phyloP scores from a whole-genome alignment of 2,797 vertebrate genomes.

The Acanthurus leucopareius region DNA sequence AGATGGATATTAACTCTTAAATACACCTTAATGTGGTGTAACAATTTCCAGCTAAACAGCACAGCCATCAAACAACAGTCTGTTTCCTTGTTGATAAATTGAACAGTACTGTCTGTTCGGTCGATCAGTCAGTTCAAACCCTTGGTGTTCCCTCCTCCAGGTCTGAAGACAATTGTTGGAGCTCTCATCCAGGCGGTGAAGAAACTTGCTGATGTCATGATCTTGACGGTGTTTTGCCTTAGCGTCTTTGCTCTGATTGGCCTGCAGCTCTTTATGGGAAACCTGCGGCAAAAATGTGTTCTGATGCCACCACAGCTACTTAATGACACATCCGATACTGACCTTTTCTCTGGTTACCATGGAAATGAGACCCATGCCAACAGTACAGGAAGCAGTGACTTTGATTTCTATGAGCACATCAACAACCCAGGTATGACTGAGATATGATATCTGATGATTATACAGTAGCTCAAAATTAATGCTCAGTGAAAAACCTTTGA shows the following conservation, averaged over 20 bases:
- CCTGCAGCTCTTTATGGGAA: slow-evolving; percentile 97
- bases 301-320: slow-evolving; percentile 74
- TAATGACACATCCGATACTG: not conserved
- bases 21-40: not conserved
- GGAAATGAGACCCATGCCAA: slow-evolving; percentile 24
- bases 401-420: slow-evolving; percentile 86
- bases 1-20: not conserved
- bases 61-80: not conserved
- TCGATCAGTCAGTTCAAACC: not conserved
- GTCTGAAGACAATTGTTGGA: slow-evolving; percentile 94
- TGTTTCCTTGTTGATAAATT: not conserved
- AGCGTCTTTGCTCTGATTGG: slow-evolving; percentile 94
- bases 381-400: slow-evolving; percentile 54
- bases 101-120: not conserved
- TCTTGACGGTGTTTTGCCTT: slow-evolving; percentile 95
- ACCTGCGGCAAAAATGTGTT: slow-evolving; percentile 93
- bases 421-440: slow-evolving; percentile 82
- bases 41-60: not conserved
- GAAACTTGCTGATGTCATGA: slow-evolving; percentile 95
- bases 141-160: slow-evolving; percentile 69
- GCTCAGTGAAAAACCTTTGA: not conserved
- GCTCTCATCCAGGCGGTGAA: slow-evolving; percentile 96
- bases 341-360: not conserved
- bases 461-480: not conserved
- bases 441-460: not conserved